These are phyloP conservation scores for Cottus gobio DNA, from an alignment of 2,113 vertebrate genomes.

Conservation along the genomic window DNA sequence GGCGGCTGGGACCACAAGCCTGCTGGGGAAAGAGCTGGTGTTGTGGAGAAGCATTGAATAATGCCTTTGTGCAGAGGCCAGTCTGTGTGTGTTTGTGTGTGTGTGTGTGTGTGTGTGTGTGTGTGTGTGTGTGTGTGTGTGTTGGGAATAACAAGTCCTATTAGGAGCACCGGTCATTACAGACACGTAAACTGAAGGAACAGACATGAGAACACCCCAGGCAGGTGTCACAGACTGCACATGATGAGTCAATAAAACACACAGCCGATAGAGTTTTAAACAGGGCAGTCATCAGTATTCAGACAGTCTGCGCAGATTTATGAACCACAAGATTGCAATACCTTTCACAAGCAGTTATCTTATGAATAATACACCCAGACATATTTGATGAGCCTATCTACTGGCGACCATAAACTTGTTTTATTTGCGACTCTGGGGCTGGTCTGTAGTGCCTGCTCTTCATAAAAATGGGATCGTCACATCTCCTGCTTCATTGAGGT, in stretches of 20 bases:
- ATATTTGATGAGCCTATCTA: conserved; percentile 73
- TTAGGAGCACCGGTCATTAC: conserved; percentile 15
- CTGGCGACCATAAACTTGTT: conserved; percentile 68
- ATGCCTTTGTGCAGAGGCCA: conserved; percentile 49
- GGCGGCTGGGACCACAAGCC: conserved; percentile 28
- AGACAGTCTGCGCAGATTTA: conserved; percentile 61
- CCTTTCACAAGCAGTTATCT: conserved; percentile 71
- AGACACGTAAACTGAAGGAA: conserved; percentile 35
- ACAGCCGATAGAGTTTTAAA: conserved; percentile 60
- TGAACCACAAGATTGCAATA: conserved; percentile 60
- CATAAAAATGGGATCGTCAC: conserved; percentile 68
- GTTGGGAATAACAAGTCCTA: neutral
- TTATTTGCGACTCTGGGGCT: conserved; percentile 61
- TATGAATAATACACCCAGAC: conserved; percentile 73
- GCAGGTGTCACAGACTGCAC: conserved; percentile 52
- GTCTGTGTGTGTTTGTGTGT: neutral
- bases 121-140: neutral
- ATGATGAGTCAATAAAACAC: conserved; percentile 67
- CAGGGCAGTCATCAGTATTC: conserved; percentile 56
- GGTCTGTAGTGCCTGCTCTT: conserved; percentile 57
- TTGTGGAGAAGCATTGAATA: conserved; percentile 53
- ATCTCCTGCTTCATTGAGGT: conserved; percentile 51
- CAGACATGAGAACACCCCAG: conserved; percentile 34
- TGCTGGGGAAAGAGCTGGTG: conserved; percentile 16
- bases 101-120: neutral